These are phyloP conservation scores for Apis mellifera DNA, from an alignment of 1,140 invertebrate species.

Conservation along the genomic window Amel_HAv3.1 CM009932.2:14189001-14189500, in stretches of 20 bases:
- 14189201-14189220: not conserved
- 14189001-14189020: not conserved
- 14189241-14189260: slow-evolving; percentile 50
- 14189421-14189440: slow-evolving; percentile 38
- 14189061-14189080: too few relatives aligned
- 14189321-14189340: slow-evolving; percentile 62
- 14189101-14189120: too few relatives aligned
- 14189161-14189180: not conserved
- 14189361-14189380: slow-evolving; percentile 11
- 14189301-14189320: slow-evolving; percentile 55
- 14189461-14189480: slow-evolving; percentile 45
- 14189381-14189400: not conserved
- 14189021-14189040: not conserved
- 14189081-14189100: not conserved
- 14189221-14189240: slow-evolving; percentile 40
- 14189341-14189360: slow-evolving; percentile 51
- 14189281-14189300: slow-evolving; percentile 49
- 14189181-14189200: not conserved
- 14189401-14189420: slow-evolving; percentile 42
- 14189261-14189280: slow-evolving; percentile 53
- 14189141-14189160: not conserved
- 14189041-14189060: not conserved
- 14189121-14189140: too few relatives aligned
- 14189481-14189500: slow-evolving; percentile 40
- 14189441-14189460: slow-evolving; percentile 43